Evolutionary conservation across 2,888 invertebrate genomes (phyloP).

Genomic region (Conistra vaccinii): DNA sequence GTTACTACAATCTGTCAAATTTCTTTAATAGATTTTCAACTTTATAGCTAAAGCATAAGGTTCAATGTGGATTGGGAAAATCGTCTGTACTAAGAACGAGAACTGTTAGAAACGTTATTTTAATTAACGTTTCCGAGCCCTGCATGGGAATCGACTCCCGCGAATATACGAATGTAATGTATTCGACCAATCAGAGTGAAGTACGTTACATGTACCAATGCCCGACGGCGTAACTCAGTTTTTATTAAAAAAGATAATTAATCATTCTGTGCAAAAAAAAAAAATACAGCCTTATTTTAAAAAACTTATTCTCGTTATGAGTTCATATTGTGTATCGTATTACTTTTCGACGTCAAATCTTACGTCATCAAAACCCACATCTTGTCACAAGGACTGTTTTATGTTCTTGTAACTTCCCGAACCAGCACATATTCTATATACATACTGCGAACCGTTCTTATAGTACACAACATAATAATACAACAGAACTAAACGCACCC

Average conservation of each 20-base stretch:
- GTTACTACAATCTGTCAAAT: too few relatives aligned
- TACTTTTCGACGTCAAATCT: not conserved
- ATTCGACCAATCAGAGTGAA: not conserved
- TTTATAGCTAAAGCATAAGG: too few relatives aligned
- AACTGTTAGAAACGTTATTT: too few relatives aligned
- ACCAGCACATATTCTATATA: not conserved
- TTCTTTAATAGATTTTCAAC: too few relatives aligned
- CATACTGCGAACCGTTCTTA: not conserved
- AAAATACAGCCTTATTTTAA: not conserved
- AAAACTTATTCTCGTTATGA: not conserved
- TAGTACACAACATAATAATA: constrained; percentile 7
- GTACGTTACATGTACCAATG: not conserved
- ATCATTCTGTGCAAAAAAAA: too few relatives aligned
- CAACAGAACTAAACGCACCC: constrained; percentile 11
- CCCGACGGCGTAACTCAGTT: not conserved
- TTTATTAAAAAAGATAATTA: too few relatives aligned
- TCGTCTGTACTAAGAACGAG: too few relatives aligned
- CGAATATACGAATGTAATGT: not conserved
- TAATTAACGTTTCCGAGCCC: too few relatives aligned
- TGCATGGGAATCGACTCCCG: not conserved
- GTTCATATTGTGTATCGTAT: not conserved
- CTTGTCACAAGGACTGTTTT: not conserved
- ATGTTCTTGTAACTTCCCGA: too few relatives aligned
- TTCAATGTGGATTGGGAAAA: too few relatives aligned
- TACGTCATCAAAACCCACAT: not conserved